Evolutionary conservation across 2,113 vertebrate species (phyloP).

Genomic region (Heterochromis multidens): DNA sequence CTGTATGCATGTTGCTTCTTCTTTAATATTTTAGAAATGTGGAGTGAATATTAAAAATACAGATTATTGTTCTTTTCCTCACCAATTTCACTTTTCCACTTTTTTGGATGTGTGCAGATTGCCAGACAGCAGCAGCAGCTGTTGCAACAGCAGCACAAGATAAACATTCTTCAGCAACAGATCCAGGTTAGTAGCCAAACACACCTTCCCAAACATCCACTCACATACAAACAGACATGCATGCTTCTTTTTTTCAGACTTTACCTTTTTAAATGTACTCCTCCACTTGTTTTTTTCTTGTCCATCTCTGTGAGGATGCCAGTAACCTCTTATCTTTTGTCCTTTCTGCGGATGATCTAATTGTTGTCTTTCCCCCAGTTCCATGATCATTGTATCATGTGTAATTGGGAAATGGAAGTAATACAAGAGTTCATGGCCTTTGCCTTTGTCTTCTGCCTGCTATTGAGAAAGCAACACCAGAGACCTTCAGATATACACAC

Average conservation of each 20-base stretch:
- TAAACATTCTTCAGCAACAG: conserved; percentile 96
- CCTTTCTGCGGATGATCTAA: not conserved
- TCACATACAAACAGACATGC: not conserved
- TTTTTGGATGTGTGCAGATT: conserved; percentile 76
- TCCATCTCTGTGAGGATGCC: not conserved
- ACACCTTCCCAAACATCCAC: not conserved
- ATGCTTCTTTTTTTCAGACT: not conserved
- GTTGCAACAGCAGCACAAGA: conserved; percentile 97
- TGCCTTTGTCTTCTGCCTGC: not conserved
- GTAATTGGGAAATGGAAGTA: not conserved
- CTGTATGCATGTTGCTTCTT: not conserved
- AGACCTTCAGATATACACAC: not conserved
- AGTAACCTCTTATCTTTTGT: not conserved
- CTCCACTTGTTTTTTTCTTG: not conserved
- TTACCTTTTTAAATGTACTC: not conserved
- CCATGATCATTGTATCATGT: not conserved
- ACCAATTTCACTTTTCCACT: not conserved
- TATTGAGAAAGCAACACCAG: not conserved
- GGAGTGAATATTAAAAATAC: not conserved
- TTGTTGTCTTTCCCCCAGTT: not conserved
- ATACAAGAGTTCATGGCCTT: conserved; percentile 3
- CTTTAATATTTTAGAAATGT: not conserved
- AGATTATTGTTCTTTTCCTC: not conserved
- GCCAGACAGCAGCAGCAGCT: conserved; percentile 95
- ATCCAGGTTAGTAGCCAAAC: conserved; percentile 85